Conservation (phyloP, 2,113 vertebrate genomes). For the Cheilinus undulatus region DNA sequence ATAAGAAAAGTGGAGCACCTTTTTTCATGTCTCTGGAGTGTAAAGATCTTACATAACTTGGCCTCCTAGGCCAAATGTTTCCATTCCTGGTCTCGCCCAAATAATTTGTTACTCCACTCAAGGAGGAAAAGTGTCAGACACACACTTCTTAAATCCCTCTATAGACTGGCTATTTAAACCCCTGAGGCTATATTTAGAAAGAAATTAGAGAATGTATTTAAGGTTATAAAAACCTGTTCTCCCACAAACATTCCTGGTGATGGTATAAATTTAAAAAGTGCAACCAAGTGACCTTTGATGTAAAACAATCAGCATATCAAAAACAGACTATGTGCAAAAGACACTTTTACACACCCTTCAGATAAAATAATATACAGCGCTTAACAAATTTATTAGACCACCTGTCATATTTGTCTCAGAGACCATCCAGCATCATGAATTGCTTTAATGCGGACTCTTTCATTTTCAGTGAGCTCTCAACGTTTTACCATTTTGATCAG, state of each 20-base stretch:
- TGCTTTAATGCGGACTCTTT: no score
- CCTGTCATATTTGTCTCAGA: no score
- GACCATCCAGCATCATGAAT: no score
- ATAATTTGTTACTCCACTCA: conserved; percentile 69
- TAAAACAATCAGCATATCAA: background rate
- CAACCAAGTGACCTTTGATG: background rate
- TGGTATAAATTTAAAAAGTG: conserved; percentile 27
- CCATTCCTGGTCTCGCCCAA: conserved; percentile 70
- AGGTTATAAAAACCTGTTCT: conserved; percentile 14
- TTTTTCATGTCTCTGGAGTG: conserved; percentile 62
- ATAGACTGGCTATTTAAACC: conserved; percentile 46
- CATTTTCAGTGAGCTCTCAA: no score
- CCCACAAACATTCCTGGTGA: conserved; percentile 31
- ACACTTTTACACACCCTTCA: background rate
- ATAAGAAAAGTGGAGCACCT: conserved; percentile 74
- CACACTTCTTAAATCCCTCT: conserved; percentile 49
- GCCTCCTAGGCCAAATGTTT: conserved; percentile 66
- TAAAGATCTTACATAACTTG: conserved; percentile 72
- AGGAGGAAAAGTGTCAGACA: conserved; percentile 67
- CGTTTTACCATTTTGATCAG: no score
- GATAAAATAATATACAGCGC: background rate
- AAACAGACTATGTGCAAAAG: conserved; percentile 11
- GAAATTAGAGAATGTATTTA: conserved; percentile 35
- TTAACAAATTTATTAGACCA: no score
- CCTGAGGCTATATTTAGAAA: conserved; percentile 67